Conservation (phyloP, 2,888 invertebrate genomes). For the Geophilus truncorum region DNA sequence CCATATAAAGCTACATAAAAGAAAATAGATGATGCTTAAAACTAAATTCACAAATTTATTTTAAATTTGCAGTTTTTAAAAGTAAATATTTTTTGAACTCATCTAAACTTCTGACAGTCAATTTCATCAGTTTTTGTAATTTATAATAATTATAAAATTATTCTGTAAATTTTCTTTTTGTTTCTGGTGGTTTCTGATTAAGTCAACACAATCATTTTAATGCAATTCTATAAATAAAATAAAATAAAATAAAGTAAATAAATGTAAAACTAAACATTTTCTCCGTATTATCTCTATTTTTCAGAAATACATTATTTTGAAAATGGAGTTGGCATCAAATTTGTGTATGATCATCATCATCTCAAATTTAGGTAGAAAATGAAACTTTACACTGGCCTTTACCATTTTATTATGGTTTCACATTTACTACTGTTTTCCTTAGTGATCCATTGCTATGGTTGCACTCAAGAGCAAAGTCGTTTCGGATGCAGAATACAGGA, state of each 20-base stretch:
- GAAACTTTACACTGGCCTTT: background rate
- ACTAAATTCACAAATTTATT: no score
- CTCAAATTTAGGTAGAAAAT: background rate
- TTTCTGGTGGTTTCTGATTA: no score
- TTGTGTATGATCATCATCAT: background rate
- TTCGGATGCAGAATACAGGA: slow-evolving; percentile 18
- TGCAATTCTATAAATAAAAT: no score
- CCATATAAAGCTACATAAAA: no score
- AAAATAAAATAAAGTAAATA: background rate
- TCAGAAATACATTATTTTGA: background rate
- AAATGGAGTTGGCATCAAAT: background rate
- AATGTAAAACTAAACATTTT: background rate
- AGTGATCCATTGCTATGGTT: background rate
- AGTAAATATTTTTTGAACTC: no score
- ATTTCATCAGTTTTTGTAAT: no score
- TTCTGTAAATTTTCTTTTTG: no score
- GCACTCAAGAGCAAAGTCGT: background rate
- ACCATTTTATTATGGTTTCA: background rate
- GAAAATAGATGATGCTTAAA: no score
- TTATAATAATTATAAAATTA: no score
- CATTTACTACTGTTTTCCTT: background rate
- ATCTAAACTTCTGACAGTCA: no score
- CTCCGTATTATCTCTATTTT: background rate
- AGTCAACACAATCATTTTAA: no score
- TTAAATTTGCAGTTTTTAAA: no score